phyloP scores from a whole-genome alignment of 2,888 invertebrate genomes.

The Silvanus unidentatus region DNA sequence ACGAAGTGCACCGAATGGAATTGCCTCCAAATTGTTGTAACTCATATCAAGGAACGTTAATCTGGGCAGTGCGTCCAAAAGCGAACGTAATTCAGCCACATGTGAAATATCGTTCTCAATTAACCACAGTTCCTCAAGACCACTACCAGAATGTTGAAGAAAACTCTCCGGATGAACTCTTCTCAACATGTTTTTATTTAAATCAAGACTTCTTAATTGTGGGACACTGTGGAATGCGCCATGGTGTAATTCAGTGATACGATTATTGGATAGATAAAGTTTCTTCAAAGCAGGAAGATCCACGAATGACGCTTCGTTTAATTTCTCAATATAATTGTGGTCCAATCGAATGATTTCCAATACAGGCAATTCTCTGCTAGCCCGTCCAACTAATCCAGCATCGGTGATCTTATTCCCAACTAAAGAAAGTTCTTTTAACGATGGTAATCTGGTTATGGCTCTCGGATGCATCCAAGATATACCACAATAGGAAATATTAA shows the following conservation, averaged over 20 bases:
- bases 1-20: constrained; percentile 71
- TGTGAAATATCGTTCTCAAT: constrained; percentile 72
- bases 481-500: constrained; percentile 73
- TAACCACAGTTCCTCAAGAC: constrained; percentile 71
- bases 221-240: constrained; percentile 79
- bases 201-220: constrained; percentile 62
- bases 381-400: constrained; percentile 75
- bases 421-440: constrained; percentile 62
- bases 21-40: constrained; percentile 67
- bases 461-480: constrained; percentile 74
- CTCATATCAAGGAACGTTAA: constrained; percentile 74
- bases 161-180: constrained; percentile 79
- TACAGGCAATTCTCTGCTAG: constrained; percentile 67
- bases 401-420: constrained; percentile 69
- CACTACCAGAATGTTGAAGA: constrained; percentile 65
- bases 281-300: constrained; percentile 66
- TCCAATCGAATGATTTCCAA: constrained; percentile 66
- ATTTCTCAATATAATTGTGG: constrained; percentile 62
- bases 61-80: constrained; percentile 71
- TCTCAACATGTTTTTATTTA: constrained; percentile 70
- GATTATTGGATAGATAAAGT: constrained; percentile 64
- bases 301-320: constrained; percentile 73
- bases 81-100: constrained; percentile 65
- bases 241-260: constrained; percentile 68
- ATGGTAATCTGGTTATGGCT: constrained; percentile 66